A percentile compares a stretch with the other conserved stretches of the same genome.
phyloP scores from a whole-genome alignment of 2,113 vertebrate genomes.

The Xiphias gladius region DNA sequence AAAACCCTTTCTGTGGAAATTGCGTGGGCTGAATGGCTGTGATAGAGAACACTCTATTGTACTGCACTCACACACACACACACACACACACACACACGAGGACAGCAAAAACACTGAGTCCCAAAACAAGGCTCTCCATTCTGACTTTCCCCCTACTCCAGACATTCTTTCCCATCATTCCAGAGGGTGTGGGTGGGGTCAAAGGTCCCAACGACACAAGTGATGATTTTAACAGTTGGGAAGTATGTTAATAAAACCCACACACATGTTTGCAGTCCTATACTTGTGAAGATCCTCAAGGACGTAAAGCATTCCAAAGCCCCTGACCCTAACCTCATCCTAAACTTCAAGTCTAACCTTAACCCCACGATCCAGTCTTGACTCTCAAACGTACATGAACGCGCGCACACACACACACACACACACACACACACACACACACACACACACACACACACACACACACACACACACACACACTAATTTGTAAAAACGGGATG shows the following conservation, averaged over 20 bases:
- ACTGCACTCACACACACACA: constrained; percentile 23
- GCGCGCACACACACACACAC: too few species aligned
- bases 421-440: too few species aligned
- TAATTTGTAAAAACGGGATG: too few species aligned
- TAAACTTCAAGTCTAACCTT: background rate
- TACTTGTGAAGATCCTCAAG: background rate
- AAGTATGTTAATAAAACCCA: constrained; percentile 43
- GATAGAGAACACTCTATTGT: constrained; percentile 53
- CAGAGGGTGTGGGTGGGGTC: constrained; percentile 64
- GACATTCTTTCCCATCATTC: constrained; percentile 78
- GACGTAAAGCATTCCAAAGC: background rate
- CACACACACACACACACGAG: constrained; percentile 14
- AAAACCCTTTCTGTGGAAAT: constrained; percentile 40
- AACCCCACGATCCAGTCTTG: too few species aligned
- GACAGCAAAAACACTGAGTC: constrained; percentile 47
- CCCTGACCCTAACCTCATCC: background rate
- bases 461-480: too few species aligned
- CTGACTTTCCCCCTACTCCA: constrained; percentile 62
- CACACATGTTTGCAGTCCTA: background rate
- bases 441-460: too few species aligned
- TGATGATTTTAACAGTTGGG: constrained; percentile 50
- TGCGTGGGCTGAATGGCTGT: constrained; percentile 54
- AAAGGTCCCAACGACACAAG: constrained; percentile 54
- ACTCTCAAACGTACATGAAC: too few species aligned
- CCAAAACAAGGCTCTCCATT: constrained; percentile 73